Evolutionary conservation across 1,140 invertebrate species (phyloP), one percentile per base, ranked within the genome.

Genomic region (Musca domestica): DNA sequence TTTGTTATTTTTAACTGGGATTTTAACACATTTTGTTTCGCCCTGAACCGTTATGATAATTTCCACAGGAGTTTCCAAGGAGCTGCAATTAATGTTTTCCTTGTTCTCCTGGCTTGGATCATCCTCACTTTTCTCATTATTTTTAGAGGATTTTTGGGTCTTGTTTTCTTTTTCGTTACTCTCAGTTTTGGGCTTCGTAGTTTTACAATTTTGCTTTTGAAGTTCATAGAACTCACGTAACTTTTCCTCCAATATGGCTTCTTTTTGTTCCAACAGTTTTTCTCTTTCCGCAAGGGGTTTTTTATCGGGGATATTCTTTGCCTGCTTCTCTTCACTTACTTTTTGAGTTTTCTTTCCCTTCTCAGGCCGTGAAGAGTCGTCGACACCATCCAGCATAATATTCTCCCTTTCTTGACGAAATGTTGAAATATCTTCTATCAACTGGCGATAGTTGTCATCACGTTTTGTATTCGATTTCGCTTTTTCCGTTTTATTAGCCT

Each of bases 41-140:
- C 74, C 76, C 19, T 64, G 72, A 0, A 78, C 71, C 19, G 80
- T 79, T 3, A 80, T 80, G 14, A 80, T 72, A 17, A 80, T 78
- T 65, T 80, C 75, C 5, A 80, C 27, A 0, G 77, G 77, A 1
- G 71, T 67, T 0, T 76, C 74, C 0, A 9, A n/a, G 10, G 49
- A 47, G 20, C n/a, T 20, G 20, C 56, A 34, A 2, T 34, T 34
- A 10, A 61, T 30, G 5, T 61, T 61, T 34, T 61, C 56, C 4
- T 61, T 61, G 14, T 61, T 19, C 12, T 58, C 27, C 15, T 23
- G n/a, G 27, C 3, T n/a, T 17, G 17, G 9, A 34, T 61, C 17
- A 20, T 61, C 17, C 7, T 34, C 52, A 27, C 12, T 54, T 30
- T 30, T 34, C 15, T 27, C 52, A 27, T 41, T 61, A 27, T 12